Conservation (phyloP, 2,888 invertebrate species). For the Lamellibrachia satsuma region DNA sequence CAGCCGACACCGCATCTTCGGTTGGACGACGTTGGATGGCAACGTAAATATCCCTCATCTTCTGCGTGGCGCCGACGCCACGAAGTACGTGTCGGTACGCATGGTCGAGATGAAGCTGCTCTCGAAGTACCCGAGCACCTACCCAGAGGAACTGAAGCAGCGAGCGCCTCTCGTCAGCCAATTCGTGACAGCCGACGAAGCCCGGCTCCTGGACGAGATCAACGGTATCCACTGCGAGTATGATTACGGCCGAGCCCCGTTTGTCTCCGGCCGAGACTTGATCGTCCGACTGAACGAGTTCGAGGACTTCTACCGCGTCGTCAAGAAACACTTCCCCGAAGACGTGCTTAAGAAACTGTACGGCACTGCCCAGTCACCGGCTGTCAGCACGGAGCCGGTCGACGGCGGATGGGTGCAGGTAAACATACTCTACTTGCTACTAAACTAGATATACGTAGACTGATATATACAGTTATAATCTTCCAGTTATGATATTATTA, state of each 20-base stretch:
- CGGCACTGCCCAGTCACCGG: constrained; percentile 32
- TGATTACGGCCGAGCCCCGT: constrained; percentile 87
- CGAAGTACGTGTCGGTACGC: constrained; percentile 88
- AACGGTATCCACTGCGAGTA: constrained; percentile 91
- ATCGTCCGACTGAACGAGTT: constrained; percentile 89
- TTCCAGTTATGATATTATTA: too few relatives aligned
- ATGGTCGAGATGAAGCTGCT: constrained; percentile 88
- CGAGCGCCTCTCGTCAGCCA: constrained; percentile 90
- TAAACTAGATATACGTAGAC: too few relatives aligned
- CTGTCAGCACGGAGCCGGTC: not conserved
- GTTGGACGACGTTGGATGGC: constrained; percentile 87
- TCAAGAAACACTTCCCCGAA: constrained; percentile 67
- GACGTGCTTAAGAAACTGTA: constrained; percentile 76
- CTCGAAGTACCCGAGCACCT: constrained; percentile 58
- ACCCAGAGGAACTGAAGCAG: constrained; percentile 85
- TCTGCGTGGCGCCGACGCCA: constrained; percentile 76
- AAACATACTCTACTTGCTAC: not conserved
- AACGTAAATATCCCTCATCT: constrained; percentile 79
- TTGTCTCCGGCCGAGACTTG: constrained; percentile 83
- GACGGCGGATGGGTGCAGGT: constrained; percentile 59
- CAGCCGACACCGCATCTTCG: constrained; percentile 74
- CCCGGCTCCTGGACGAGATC: constrained; percentile 88
- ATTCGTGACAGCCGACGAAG: constrained; percentile 90
- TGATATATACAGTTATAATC: too few relatives aligned
- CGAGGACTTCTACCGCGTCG: constrained; percentile 85